These are phyloP conservation scores for Teleogryllus oceanicus DNA, from an alignment of 2,888 invertebrate genomes.

Conservation along the genomic window DNA sequence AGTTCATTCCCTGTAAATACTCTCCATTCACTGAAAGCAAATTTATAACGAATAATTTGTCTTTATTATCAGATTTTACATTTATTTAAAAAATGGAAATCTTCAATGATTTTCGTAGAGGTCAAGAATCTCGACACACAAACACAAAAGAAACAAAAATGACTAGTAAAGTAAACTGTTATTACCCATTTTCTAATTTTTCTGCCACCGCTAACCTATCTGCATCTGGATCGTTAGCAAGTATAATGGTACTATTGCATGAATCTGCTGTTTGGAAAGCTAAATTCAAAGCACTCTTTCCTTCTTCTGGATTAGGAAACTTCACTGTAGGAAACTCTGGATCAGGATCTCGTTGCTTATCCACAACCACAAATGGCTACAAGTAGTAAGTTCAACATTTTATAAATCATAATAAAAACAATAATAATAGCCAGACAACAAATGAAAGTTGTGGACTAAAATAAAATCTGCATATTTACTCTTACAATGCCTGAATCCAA, in stretches of 20 bases:
- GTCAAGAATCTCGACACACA: neutral
- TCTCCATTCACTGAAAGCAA: slow-evolving; percentile 61
- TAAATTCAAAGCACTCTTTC: slow-evolving; percentile 71
- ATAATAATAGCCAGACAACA: slow-evolving; percentile 4
- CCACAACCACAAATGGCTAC: slow-evolving; percentile 62
- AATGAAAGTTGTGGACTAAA: slow-evolving; percentile 18
- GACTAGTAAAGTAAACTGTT: neutral
- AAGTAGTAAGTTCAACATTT: slow-evolving; percentile 29
- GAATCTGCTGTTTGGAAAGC: slow-evolving; percentile 74
- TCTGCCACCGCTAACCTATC: slow-evolving; percentile 94
- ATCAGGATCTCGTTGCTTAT: slow-evolving; percentile 80
- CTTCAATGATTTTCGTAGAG: neutral
- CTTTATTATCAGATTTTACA: neutral
- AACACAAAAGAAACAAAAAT: neutral
- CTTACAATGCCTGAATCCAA: too few species aligned
- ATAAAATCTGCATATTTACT: neutral
- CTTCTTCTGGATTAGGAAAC: slow-evolving; percentile 98
- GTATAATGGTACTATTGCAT: slow-evolving; percentile 66
- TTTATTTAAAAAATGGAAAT: neutral
- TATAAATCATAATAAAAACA: neutral
- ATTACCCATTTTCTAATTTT: slow-evolving; percentile 49
- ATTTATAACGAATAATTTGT: too few species aligned
- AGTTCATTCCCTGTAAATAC: slow-evolving; percentile 94
- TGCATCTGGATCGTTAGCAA: slow-evolving; percentile 98
- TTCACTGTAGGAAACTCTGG: slow-evolving; percentile 96